Conservation (phyloP, 1,140 invertebrate genomes). For the Calephelis nemesis region DNA sequence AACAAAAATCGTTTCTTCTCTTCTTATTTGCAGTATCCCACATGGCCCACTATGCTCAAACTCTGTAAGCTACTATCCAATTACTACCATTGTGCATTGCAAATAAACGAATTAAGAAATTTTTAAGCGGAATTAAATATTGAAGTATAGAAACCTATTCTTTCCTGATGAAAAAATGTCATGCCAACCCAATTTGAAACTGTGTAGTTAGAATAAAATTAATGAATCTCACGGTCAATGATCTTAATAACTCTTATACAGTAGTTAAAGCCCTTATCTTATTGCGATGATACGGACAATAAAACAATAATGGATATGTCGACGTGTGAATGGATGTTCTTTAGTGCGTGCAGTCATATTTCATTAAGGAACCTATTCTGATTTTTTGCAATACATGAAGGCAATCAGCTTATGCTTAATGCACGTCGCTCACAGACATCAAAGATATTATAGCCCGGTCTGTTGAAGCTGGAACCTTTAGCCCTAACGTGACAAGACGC, state of each 20-base stretch:
- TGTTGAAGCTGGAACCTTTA: too few relatives aligned
- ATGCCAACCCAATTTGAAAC: background rate
- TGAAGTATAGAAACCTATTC: too few relatives aligned
- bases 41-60: too few relatives aligned
- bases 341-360: background rate
- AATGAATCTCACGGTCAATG: background rate
- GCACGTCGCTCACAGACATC: background rate
- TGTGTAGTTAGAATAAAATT: background rate
- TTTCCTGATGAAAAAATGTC: too few relatives aligned
- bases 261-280: background rate
- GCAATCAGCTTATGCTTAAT: background rate
- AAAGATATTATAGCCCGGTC: too few relatives aligned
- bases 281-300: background rate
- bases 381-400: background rate
- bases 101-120: too few relatives aligned
- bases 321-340: background rate
- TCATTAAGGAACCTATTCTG: background rate
- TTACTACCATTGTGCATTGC: too few relatives aligned
- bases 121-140: too few relatives aligned
- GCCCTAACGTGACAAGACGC: too few relatives aligned
- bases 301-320: conserved; percentile 13
- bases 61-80: too few relatives aligned
- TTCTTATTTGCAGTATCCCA: too few relatives aligned
- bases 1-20: too few relatives aligned
- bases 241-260: background rate